Conservation (phyloP, 2,797 vertebrate genomes). For the Cynopterus sphinx region DNA sequence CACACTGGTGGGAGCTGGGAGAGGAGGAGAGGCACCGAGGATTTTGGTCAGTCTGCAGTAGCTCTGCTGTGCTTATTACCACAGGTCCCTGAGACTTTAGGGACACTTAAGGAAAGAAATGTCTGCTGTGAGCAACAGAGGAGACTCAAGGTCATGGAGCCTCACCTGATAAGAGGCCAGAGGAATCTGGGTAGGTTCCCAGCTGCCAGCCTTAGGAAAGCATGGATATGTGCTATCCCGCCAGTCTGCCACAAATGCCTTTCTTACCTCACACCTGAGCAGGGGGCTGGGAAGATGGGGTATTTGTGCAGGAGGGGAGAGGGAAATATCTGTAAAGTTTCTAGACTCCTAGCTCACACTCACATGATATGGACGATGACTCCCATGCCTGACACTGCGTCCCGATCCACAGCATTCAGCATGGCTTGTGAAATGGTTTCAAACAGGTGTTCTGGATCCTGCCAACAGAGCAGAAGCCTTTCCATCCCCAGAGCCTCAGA, state of each 20-base stretch:
- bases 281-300: not conserved
- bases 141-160: rapidly evolving
- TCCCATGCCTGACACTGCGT: slow-evolving; percentile 98
- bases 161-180: not conserved
- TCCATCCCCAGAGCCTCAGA: not conserved
- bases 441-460: slow-evolving; percentile 96
- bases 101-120: not conserved
- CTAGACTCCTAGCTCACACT: slow-evolving; percentile 81
- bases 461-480: slow-evolving; percentile 13
- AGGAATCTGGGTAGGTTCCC: not conserved
- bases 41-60: not conserved
- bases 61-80: not conserved
- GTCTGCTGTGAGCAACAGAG: not conserved
- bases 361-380: slow-evolving; percentile 96
- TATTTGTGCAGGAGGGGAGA: not conserved
- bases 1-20: not conserved
- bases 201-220: not conserved
- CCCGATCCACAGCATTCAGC: slow-evolving; percentile 96
- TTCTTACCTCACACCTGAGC: not conserved
- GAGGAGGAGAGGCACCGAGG: not conserved
- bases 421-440: slow-evolving; percentile 99
- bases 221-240: no score
- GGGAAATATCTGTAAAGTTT: not conserved
- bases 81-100: not conserved
- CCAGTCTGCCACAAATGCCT: not conserved